phyloP scores from a whole-genome alignment of 1,140 invertebrate species.

The Triops cancriformis region DNA sequence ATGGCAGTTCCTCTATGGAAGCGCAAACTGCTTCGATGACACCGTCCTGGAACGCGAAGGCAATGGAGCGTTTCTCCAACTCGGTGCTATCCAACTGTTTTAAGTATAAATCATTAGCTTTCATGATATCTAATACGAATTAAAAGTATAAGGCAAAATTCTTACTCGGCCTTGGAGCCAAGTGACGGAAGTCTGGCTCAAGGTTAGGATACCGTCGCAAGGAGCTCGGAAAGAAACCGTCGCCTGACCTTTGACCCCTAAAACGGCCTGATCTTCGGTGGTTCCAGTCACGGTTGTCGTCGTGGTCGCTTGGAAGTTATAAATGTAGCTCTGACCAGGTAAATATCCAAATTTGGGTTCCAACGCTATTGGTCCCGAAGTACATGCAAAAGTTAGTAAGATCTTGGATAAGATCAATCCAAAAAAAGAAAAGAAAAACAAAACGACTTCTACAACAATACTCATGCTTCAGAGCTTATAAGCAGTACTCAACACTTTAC shows the following conservation, averaged over 20 bases:
- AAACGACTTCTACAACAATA: background rate
- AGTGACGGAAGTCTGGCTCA: constrained; percentile 19
- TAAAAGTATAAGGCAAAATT: constrained; percentile 4
- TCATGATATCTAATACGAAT: background rate
- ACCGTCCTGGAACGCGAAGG: constrained; percentile 69
- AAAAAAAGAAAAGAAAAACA: background rate
- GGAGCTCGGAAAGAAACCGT: constrained; percentile 23
- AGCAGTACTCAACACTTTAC: background rate
- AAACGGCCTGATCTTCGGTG: constrained; percentile 24
- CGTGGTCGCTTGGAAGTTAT: constrained; percentile 27
- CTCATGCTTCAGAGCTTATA: background rate
- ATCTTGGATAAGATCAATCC: no score
- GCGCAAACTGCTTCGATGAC: constrained; percentile 68
- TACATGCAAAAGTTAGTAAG: no score
- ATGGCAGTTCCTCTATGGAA: constrained; percentile 54
- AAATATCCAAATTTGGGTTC: constrained; percentile 27
- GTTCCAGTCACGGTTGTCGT: constrained; percentile 25
- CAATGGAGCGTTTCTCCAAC: constrained; percentile 24
- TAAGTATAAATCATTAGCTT: background rate
- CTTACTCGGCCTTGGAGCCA: constrained; percentile 20
- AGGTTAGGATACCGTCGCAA: constrained; percentile 23
- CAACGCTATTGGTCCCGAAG: no score
- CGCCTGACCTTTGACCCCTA: constrained; percentile 27
- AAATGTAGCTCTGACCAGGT: constrained; percentile 26
- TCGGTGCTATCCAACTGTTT: constrained; percentile 22